Evolutionary conservation across 1,140 invertebrate genomes (phyloP).

Genomic region (Atta cephalotes): DNA sequence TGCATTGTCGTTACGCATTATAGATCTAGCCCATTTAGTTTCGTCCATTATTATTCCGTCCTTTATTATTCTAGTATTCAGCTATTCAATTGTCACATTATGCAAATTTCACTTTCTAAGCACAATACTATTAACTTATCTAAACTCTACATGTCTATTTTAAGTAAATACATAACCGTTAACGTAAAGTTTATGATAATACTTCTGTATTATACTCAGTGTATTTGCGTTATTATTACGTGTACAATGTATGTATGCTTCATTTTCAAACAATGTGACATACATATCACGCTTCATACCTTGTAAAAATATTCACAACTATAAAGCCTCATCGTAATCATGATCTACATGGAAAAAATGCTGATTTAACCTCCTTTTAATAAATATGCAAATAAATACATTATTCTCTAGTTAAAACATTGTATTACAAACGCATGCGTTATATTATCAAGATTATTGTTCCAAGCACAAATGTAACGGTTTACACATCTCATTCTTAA

Average conservation of each 20-base stretch:
- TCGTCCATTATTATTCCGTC: constrained; percentile 37
- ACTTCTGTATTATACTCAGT: not conserved
- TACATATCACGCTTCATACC: not conserved
- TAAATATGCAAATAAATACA: not conserved
- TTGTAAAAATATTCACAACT: not conserved
- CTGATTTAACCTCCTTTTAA: not conserved
- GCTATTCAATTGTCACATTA: constrained; percentile 22
- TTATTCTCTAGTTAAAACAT: constrained; percentile 37
- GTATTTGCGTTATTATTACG: not conserved
- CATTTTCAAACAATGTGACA: constrained; percentile 5
- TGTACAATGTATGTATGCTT: not conserved
- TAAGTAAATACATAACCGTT: not conserved
- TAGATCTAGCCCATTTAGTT: constrained; percentile 54
- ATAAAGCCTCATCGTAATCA: not conserved
- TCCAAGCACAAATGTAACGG: constrained; percentile 33
- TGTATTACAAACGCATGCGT: not conserved
- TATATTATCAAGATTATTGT: constrained; percentile 47
- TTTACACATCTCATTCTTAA: constrained; percentile 42
- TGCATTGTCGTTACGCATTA: constrained; percentile 76
- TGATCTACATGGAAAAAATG: not conserved
- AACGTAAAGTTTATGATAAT: constrained; percentile 1
- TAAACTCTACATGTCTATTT: not conserved
- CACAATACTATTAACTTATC: not conserved
- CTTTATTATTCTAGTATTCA: not conserved
- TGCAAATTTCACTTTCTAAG: constrained; percentile 10